phyloP scores from a whole-genome alignment of 1,140 invertebrate genomes.

The Diabrotica undecimpunctata region DNA sequence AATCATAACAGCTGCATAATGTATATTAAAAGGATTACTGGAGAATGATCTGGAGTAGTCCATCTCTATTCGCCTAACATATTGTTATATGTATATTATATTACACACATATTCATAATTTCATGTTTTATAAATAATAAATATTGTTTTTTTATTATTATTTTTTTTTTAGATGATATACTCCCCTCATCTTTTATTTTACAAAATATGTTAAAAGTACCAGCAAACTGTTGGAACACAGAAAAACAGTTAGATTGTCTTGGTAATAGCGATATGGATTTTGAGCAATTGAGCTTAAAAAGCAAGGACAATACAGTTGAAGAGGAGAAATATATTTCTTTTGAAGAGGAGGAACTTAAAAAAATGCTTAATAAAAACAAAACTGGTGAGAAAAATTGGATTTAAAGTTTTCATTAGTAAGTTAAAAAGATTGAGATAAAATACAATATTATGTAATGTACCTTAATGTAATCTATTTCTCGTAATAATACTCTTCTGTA shows the following conservation, averaged over 20 bases:
- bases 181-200: conserved; percentile 37
- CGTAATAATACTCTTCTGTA: too few species aligned
- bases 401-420: not conserved
- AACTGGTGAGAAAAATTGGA: not conserved
- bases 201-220: conserved; percentile 35
- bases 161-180: conserved; percentile 25
- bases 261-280: conserved; percentile 23
- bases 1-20: too few species aligned
- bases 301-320: conserved; percentile 25
- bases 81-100: too few species aligned
- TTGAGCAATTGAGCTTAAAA: conserved; percentile 15
- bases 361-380: not conserved
- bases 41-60: too few species aligned
- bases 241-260: conserved; percentile 4
- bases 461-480: too few species aligned
- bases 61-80: too few species aligned
- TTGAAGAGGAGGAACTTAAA: conserved; percentile 17
- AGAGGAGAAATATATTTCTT: conserved; percentile 21
- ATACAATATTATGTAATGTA: too few species aligned
- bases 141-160: conserved; percentile 12
- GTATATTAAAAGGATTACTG: too few species aligned
- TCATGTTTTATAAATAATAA: too few species aligned
- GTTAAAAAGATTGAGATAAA: not conserved
- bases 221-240: conserved; percentile 32
- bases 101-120: too few species aligned